Evolutionary conservation across 1,140 invertebrate genomes (phyloP).

Genomic region (Lysiphlebus fabarum): DNA sequence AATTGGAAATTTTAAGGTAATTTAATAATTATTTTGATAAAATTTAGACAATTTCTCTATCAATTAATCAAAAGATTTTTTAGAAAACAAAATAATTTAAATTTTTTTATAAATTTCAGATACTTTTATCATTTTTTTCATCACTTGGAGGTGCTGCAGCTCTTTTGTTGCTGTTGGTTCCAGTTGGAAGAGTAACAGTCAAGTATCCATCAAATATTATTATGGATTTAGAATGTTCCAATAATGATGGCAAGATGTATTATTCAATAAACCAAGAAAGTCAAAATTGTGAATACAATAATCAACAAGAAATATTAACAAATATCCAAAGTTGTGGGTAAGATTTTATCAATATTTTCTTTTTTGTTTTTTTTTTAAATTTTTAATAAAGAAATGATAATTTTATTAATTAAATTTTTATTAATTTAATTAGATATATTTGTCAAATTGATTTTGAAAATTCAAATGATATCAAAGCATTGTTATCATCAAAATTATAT

Average conservation of each 20-base stretch:
- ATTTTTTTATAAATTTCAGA: slow-evolving; percentile 44
- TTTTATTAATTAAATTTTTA: slow-evolving; percentile 17
- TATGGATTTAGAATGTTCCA: slow-evolving; percentile 57
- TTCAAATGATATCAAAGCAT: slow-evolving; percentile 48
- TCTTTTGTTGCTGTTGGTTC: slow-evolving; percentile 66
- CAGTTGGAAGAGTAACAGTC: slow-evolving; percentile 66
- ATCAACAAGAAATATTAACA: slow-evolving; percentile 33
- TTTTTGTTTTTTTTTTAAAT: background rate
- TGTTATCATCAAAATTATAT: slow-evolving; percentile 57
- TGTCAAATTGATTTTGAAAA: slow-evolving; percentile 56
- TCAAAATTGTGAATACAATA: slow-evolving; percentile 54
- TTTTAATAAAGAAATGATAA: slow-evolving; percentile 11
- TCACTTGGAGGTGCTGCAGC: slow-evolving; percentile 65
- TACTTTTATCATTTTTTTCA: slow-evolving; percentile 68
- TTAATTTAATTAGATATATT: slow-evolving; percentile 51
- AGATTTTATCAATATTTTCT: slow-evolving; percentile 23
- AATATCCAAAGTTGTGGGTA: slow-evolving; percentile 49
- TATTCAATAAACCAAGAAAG: slow-evolving; percentile 54
- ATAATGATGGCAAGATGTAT: slow-evolving; percentile 42
- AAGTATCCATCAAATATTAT: slow-evolving; percentile 62
- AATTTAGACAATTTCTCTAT: too few species aligned
- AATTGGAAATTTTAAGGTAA: slow-evolving; percentile 80
- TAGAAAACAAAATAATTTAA: slow-evolving; percentile 7
- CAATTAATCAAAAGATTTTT: too few species aligned
- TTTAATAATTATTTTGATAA: too few species aligned